Percentiles rank a stretch among this genome's conserved stretches.
Conservation (phyloP, 2,113 vertebrate species). For the Chitala chitala region DNA sequence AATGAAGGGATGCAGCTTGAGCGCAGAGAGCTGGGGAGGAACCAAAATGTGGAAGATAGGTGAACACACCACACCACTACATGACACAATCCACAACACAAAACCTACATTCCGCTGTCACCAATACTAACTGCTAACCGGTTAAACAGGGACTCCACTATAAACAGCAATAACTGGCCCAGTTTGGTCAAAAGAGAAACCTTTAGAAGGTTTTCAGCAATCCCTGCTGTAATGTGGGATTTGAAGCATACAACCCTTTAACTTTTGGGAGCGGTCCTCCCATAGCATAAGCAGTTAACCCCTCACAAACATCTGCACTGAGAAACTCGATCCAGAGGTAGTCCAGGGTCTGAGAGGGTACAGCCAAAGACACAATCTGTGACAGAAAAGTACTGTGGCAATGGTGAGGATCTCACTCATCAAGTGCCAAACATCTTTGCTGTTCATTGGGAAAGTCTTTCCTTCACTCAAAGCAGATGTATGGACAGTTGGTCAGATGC, state of each 20-base stretch:
- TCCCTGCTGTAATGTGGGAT: neutral
- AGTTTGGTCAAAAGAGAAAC: neutral
- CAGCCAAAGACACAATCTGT: no score
- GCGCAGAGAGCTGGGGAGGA: constrained; percentile 47
- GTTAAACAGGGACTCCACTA: neutral
- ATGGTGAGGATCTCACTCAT: no score
- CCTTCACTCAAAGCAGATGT: no score
- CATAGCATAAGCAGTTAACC: neutral
- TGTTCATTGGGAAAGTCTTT: no score
- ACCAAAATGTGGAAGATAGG: constrained; percentile 11
- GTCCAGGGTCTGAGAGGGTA: neutral
- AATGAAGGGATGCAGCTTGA: constrained; percentile 62
- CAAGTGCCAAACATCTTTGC: no score
- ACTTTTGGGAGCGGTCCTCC: neutral
- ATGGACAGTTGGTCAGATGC: no score
- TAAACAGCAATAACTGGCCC: neutral
- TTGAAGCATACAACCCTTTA: neutral
- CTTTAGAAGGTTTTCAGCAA: neutral
- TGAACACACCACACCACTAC: neutral
- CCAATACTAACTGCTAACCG: neutral
- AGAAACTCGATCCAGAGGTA: neutral
- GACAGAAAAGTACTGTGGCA: no score
- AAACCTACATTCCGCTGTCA: neutral
- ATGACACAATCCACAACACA: neutral
- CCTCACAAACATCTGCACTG: neutral